phyloP scores from a whole-genome alignment of 2,888 invertebrate species.

The Aspidapion aeneum region DNA sequence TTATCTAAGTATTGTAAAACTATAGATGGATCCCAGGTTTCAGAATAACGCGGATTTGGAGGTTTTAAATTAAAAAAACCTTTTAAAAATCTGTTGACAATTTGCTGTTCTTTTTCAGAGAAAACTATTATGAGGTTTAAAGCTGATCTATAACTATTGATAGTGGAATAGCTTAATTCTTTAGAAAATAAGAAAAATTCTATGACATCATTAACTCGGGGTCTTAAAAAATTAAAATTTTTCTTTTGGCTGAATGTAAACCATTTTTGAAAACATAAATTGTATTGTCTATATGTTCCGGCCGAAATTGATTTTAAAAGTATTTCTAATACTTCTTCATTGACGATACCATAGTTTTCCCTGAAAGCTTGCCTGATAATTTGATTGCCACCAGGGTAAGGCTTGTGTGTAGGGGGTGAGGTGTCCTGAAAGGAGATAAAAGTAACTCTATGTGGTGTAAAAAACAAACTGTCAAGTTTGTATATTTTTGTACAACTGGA shows the following conservation, averaged over 20 bases:
- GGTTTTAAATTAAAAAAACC: conserved; percentile 26
- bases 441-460: conserved; percentile 27
- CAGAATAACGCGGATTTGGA: conserved; percentile 24
- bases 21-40: conserved; percentile 32
- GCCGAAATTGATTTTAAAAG: conserved; percentile 13
- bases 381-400: conserved; percentile 33
- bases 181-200: not conserved
- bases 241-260: not conserved
- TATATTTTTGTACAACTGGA: conserved; percentile 28
- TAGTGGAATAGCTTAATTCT: conserved; percentile 20
- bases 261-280: conserved; percentile 17
- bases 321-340: not conserved
- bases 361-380: conserved; percentile 29
- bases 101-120: conserved; percentile 13
- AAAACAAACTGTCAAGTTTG: conserved; percentile 25
- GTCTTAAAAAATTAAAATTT: conserved; percentile 3
- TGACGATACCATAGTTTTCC: conserved; percentile 24
- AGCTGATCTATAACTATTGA: conserved; percentile 28
- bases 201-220: not conserved
- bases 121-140: conserved; percentile 22
- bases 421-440: conserved; percentile 29
- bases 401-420: conserved; percentile 26
- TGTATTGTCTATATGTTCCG: conserved; percentile 29
- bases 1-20: conserved; percentile 14
- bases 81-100: conserved; percentile 28